Evolutionary conservation across 23 tunicate species (phyloP), one percentile per base, ranked within the genome.

Genomic region (Trididemnum clinides): DNA sequence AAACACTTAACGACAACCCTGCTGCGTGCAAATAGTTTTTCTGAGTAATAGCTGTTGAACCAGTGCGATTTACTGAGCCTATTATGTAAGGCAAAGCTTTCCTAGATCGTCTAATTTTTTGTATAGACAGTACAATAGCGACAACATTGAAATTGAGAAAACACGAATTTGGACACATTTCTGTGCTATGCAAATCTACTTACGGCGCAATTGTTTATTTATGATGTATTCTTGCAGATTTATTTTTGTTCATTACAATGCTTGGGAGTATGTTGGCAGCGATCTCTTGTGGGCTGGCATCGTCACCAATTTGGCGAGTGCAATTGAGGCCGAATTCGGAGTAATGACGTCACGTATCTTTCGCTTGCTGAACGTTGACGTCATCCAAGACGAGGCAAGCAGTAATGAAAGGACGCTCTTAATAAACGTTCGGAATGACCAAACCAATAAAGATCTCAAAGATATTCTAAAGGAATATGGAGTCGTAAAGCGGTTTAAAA

Each of bases 241-340:
- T 32, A 83, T 88, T 57, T 88, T 83, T 73, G 92, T 88, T 28
- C 19, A 88, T 37, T 88, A 84, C 39, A 88, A 88, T 26, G 92
- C 92, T 35, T 88, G 92, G 92, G 88, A 83, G 63, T 88, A 84
- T 50, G 88, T 78, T 20, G 92, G 92, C 2, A 83, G 92, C 30
- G 92, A 88, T 64, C 84, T 39, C 77, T 51, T 88, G 63, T 88
- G 92, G 92, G 92, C 92, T 7, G 92, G 82, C 23, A 88, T 88
- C 38, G 84, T 88, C 27, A 83, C 88, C 59, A 78, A 78, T 63
- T 82, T 88, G 3, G 25, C 92, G 2, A 82, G 58, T 28, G 80
- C 77, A 5, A 74, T 88, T 20, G 92, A 88, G 59, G 77, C 76
- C 19, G 83, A 88, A 28, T 88, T 88, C 38, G 88, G 92, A 2